Base-by-base conservation (phyloP, 1,140 invertebrate genomes). In the Nymphalis io region DNA sequence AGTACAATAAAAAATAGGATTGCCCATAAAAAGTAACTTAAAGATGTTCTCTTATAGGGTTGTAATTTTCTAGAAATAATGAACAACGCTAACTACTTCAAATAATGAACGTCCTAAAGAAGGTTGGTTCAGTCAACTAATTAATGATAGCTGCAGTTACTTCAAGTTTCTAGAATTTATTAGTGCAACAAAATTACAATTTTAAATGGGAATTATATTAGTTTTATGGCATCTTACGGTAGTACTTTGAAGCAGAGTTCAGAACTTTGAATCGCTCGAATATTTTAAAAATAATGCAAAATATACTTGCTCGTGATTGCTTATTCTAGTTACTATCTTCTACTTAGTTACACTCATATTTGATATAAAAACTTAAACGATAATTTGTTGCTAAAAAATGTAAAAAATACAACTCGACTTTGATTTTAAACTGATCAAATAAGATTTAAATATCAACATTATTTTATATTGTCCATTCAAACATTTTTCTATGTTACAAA, bases 141-240 rank as follows among this genome's bases (percentile, higher is more conserved):
- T 63, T 59, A 59, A 70, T 63, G 60, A 58, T 57, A 63, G 16
- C 21, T 48, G 68, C 68, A 63, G 53, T 63, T 59, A 20, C 16
- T n/a, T 23, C 58, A 70, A 59, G 42, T 70, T 63, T 63, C 55
- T 18, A 10, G n/a, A 38, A 62, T 70, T 70, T 46, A 42, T 63
- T 63, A 39, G 16, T 59, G 68, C 68, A 57, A 44, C 42, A 27
- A 42, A 44, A 62, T 70, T 63, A 58, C 55, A 46, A 61, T 69
- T 61, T 68, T 51, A 57, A 68, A 62, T 68, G 59, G 48, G 27
- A 20, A 42, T 44, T 53, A 57, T 65, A 20, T 23, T 39, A 57
- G 27, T 57, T 65, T 53, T n/a, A 51, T 20, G 20, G 46, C 18
- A 8, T 51, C 12, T 8, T 21, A 18, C 46, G 10, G 20, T 16